Evolutionary conservation across 1,140 invertebrate genomes (phyloP), one percentile per base, ranked within the genome.

Genomic region (Caenorhabditis briggsae): DNA sequence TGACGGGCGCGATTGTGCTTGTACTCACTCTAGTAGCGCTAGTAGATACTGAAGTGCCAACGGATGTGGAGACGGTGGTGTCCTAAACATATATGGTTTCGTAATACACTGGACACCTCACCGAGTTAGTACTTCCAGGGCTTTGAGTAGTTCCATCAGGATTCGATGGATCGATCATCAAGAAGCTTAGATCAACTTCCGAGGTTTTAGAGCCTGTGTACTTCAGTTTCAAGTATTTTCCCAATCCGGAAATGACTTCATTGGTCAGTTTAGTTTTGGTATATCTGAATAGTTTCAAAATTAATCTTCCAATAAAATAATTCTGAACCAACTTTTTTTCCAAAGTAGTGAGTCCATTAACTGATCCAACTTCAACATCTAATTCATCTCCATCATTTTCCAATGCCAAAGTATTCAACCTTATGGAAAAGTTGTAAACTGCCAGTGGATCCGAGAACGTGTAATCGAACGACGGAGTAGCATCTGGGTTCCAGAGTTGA

Each of bases 341-440:
- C n/a, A 78, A 53, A 78, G 70, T 78, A 20, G 46, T 50, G 3
- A 78, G 33, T 23, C 70, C 70, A 50, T 78, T 41, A 1, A 50
- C 70, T 11, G 70, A 78, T 50, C 43, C 43, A 23, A 78, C 70
- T 50, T 50, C 5, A 33, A 78, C 70, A 78, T 78, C 46, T 33
- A 78, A 41, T 46, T 78, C 46, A 78, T 78, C 70, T 50, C 70
- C 70, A 43, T 78, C 70, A 25, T 78, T 78, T 50, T 78, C 70
- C n/a, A 78, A n/a, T 5, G 7, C 46, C 5, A 78, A 11, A 11
- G 46, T 78, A 0, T 50, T 18, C 12, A 78, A 11, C 20, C 50
- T 78, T 14, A 78, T 78, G 8, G 70, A 78, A 46, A 78, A 78
- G 23, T 78, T 78, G 46, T 53, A 78, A n/a, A 78, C 46, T 20